Base-by-base conservation (phyloP, 2,113 vertebrate genomes). In the Macquaria australasica region DNA sequence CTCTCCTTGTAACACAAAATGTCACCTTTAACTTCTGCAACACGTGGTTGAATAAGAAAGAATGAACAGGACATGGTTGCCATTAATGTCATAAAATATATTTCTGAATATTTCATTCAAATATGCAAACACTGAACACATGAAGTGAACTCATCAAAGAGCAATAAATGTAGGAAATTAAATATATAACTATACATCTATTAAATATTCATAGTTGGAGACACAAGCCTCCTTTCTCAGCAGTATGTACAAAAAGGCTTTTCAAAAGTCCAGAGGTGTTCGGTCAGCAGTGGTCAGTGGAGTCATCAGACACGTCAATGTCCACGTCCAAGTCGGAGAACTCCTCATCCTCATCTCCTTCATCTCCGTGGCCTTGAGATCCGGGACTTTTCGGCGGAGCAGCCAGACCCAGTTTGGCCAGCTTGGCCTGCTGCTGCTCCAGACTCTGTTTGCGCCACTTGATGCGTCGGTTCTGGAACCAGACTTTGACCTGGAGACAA, bases 391-490 rank as follows among this genome's bases (percentile, higher is more conserved):
- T 93, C 0, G 89, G 94, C 0, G 92, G 95, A 6, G 88, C 91
- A 0, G 94, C 91, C 25, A 96, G 95, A 18, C 94, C 96, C 83
- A 97, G 93, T 81, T 96, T 96, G 72, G 96, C 96, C 53, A 97
- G 91, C 75, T 97, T 96, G 64, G 96, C 96, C 81, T 97, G 96
- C 62, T 97, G 96, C 89, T 97, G 96, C 88, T 97, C 96, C 88
- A 97, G 90, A 79, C 95, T 96, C 93, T 97, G 96, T 48, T 97
- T 97, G 83, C 96, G 93, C 96, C 96, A 97, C 75, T 97, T 97
- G 87, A 97, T 97, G 88, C 96, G 95, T 73, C 96, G 86, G 90
- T 97, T 97, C 89, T 97, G 96, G 88, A 97, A 97, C 96, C 96
- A 97, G 2, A 97, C 96, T 90, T 97, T 97, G 28, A 97, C 96